Evolutionary conservation across 2,888 invertebrate genomes (phyloP).

Genomic region (Beris morrisii): DNA sequence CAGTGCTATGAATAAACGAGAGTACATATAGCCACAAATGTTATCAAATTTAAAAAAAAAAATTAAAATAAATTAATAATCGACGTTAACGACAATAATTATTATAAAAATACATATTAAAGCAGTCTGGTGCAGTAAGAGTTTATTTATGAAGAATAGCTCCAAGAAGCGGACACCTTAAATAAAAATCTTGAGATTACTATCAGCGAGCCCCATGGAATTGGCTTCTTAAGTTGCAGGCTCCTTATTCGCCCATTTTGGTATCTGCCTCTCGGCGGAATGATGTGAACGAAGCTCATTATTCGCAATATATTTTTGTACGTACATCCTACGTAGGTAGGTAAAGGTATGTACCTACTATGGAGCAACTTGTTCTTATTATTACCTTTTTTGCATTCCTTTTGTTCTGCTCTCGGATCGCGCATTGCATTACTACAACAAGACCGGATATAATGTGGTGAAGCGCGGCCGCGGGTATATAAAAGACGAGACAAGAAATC

Average conservation of each 20-base stretch:
- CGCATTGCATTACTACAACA: conserved; percentile 16
- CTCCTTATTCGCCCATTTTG: conserved; percentile 37
- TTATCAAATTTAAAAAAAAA: too few species aligned
- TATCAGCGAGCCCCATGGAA: conserved; percentile 28
- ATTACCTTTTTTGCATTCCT: conserved; percentile 20
- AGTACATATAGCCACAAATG: too few species aligned
- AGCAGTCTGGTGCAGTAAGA: conserved; percentile 20
- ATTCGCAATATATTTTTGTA: conserved; percentile 25
- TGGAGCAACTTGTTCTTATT: conserved; percentile 17
- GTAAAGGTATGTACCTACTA: too few species aligned
- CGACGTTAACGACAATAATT: too few species aligned
- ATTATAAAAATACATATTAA: too few species aligned
- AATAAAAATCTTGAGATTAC: conserved; percentile 28
- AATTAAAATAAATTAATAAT: too few species aligned
- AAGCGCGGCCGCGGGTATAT: conserved; percentile 3
- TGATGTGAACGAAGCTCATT: conserved; percentile 33
- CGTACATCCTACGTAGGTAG: not conserved
- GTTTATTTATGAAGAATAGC: conserved; percentile 26
- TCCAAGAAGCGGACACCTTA: conserved; percentile 23
- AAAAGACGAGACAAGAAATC: conserved; percentile 1
- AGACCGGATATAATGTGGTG: conserved; percentile 12
- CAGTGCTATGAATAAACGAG: too few species aligned
- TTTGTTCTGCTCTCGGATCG: conserved; percentile 33
- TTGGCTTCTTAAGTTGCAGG: conserved; percentile 38
- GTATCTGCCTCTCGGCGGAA: conserved; percentile 38